phyloP scores from a whole-genome alignment of 2,888 invertebrate genomes.

The Hybos culiciformis region DNA sequence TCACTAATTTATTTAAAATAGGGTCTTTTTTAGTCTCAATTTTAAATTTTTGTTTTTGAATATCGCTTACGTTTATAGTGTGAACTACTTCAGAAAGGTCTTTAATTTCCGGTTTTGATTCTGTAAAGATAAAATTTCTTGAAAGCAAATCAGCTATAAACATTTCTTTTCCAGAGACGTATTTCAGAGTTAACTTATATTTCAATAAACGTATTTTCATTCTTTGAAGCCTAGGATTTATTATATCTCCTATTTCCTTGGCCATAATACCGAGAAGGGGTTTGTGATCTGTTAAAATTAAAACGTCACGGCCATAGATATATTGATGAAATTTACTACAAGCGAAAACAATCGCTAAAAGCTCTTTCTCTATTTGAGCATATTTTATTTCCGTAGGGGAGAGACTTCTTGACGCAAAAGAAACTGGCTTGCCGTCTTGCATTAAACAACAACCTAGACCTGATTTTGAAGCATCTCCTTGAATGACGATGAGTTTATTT shows the following conservation, averaged over 20 bases:
- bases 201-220: slow-evolving; percentile 8
- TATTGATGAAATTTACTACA: slow-evolving; percentile 14
- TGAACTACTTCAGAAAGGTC: too few relatives aligned
- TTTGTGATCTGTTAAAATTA: slow-evolving; percentile 10
- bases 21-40: too few relatives aligned
- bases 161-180: slow-evolving; percentile 8
- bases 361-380: slow-evolving; percentile 15
- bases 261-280: slow-evolving; percentile 9
- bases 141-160: slow-evolving; percentile 11
- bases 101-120: too few relatives aligned
- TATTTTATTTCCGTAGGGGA: not conserved
- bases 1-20: too few relatives aligned
- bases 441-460: slow-evolving; percentile 14
- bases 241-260: slow-evolving; percentile 4
- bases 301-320: slow-evolving; percentile 9
- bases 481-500: slow-evolving; percentile 1
- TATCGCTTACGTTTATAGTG: too few relatives aligned
- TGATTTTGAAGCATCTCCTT: slow-evolving; percentile 13
- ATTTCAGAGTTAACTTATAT: slow-evolving; percentile 7
- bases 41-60: too few relatives aligned
- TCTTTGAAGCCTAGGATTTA: slow-evolving; percentile 8
- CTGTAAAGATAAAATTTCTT: too few relatives aligned
- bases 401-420: slow-evolving; percentile 14
- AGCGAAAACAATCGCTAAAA: slow-evolving; percentile 14
- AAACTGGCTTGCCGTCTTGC: slow-evolving; percentile 13